Base-by-base conservation (phyloP, 2,888 invertebrate species). In the Melangyna quadrimaculata region DNA sequence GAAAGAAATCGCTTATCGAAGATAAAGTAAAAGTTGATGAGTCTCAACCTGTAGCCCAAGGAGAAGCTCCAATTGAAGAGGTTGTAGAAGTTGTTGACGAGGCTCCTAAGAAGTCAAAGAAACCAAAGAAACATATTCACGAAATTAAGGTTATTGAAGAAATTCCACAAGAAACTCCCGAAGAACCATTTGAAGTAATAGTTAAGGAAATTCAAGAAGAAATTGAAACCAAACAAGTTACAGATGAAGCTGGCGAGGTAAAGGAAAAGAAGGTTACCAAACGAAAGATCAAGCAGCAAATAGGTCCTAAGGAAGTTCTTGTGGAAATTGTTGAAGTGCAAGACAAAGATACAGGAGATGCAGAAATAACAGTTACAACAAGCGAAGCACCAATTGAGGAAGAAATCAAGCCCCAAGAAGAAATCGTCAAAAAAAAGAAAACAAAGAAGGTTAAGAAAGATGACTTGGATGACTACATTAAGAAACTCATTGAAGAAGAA, bases 251-350 rank as follows among this genome's bases (percentile, higher is more conserved):
- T 40, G 90, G 91, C 19, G 87, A 89, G 43, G 77, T 92, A n/a
- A 91, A 90, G 84, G 91, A 91, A 78, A 90, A 92, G 82, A 90
- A 90, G 0, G 90, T 91, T 12, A 90, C 90, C 51, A 90, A 90
- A 73, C 89, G 91, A 63, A 91, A 90, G 81, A 88, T 91, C 14
- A 91, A 89, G 35, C 89, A 90, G 45, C 90, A 89, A 90, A 93
- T 63, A 92, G 92, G 92, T 59, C 90, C 90, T 4, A 90, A 91
- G 37, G 93, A 92, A 37, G 88, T 90, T 5, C 90, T 92, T 78
- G 89, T 92, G 80, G 93, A 93, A 87, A 89, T 93, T 2, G 93
- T 93, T 0, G 93, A 92, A 0, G 88, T 92, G 4, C 90, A 92
- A 87, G 88, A 92, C 84, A 87, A 93, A 90, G 89, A 91, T 89